Evolutionary conservation across 2,888 invertebrate genomes (phyloP), one percentile per base, ranked within the genome.

Genomic region (Pimpla rufipes): DNA sequence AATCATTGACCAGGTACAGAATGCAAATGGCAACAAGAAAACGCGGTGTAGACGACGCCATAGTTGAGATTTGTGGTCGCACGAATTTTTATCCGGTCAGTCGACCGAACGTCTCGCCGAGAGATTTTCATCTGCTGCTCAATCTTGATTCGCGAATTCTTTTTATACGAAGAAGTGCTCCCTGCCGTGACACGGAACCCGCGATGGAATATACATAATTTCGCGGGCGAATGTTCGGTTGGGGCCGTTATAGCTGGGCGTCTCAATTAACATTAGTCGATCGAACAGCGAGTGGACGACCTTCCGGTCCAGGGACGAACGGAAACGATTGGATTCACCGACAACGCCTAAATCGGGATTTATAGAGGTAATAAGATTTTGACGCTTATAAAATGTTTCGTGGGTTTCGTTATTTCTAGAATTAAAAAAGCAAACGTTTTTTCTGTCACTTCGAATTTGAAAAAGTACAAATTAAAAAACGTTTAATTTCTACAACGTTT

Each of bases 271-370:
- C 18, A 75, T 82, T 75, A 64, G 79, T 67, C 59, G 35, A 68
- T 76, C 45, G 21, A 47, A 21, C 37, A 70, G 42, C 64, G 81
- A 89, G 87, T 88, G 73, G 90, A 82, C 70, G 89, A 86, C 91
- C 91, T 91, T 90, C 88, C 81, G 86, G 62, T 83, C 62, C 90
- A 90, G 86, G 91, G 90, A 85, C 89, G 81, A 78, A 82, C 87
- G 89, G 89, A 90, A 90, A 78, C 59, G 66, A 42, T 64, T 45
- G 64, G 10, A 70, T 66, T 55, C 37, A 40, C 40, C 52, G 37
- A 52, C 37, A 6, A 11, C 13, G 8, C 10, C 79, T 11, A 29
- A 59, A 64, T 5, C 67, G 11, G 37, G 23, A 57, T 23, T 76
- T 11, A 10, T 35, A 62, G 8, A 62, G 8, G 11, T 62, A 8